Percentiles rank a stretch among this genome's conserved stretches.
These are phyloP conservation scores for Pseudomyrmex gracilis DNA, from an alignment of 1,140 invertebrate genomes.

Conservation along the genomic window DNA sequence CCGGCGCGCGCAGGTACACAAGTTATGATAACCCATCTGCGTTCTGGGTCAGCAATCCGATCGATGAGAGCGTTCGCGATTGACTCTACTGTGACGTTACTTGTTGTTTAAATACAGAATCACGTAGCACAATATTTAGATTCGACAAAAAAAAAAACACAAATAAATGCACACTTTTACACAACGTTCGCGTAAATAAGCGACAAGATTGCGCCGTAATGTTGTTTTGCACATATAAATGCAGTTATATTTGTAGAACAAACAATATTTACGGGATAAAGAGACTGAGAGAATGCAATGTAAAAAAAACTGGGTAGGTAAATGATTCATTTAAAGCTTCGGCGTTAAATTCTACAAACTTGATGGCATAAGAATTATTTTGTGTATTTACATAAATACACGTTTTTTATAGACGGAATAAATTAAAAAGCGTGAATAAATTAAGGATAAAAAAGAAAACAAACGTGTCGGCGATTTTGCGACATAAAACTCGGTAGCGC, in stretches of 20 bases:
- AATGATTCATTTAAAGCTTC: not conserved
- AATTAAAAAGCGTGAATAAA: not conserved
- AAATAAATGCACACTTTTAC: not conserved
- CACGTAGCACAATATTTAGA: not conserved
- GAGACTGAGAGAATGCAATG: not conserved
- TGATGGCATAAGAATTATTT: not conserved
- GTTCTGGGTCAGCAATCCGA: constrained; percentile 66
- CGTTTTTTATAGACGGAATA: not conserved
- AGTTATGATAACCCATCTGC: constrained; percentile 13
- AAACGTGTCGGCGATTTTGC: constrained; percentile 28
- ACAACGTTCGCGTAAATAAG: not conserved
- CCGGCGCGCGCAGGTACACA: not conserved
- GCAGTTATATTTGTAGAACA: not conserved
- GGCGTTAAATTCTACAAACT: not conserved
- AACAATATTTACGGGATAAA: not conserved
- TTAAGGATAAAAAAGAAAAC: constrained; percentile 14
- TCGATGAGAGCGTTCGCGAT: constrained; percentile 53
- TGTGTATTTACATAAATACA: not conserved
- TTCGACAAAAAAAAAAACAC: not conserved
- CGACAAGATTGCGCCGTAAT: not conserved
- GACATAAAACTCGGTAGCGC: constrained; percentile 36
- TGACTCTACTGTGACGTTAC: constrained; percentile 27
- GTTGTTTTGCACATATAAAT: not conserved
- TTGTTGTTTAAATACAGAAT: constrained; percentile 36
- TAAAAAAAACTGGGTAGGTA: not conserved